Conservation (phyloP, 2,113 vertebrate genomes). For the Pollimyrus isidori region DNA sequence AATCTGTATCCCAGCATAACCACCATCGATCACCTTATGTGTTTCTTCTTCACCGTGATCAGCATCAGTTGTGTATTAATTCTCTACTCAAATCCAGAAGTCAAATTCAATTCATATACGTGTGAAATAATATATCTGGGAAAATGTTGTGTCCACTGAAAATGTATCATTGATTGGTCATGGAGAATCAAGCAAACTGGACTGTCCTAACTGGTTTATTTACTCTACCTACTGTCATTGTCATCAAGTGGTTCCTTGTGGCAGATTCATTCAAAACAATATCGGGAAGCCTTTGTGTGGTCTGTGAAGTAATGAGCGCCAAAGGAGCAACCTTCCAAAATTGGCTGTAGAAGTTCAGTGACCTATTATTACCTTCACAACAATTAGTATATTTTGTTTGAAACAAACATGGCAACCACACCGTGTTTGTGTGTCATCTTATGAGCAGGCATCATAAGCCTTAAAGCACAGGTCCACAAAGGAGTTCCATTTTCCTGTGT, state of each 20-base stretch:
- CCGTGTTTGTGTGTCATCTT: not conserved
- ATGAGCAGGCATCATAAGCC: not conserved
- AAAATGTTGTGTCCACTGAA: not conserved
- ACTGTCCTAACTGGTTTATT: not conserved
- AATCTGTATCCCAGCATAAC: not conserved
- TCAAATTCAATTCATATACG: not conserved
- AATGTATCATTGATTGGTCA: not conserved
- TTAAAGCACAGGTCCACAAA: not conserved
- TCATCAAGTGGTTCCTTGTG: not conserved
- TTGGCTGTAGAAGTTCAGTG: not conserved
- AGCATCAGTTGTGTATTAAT: not conserved
- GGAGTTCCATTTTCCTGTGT: not conserved
- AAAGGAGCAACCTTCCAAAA: not conserved
- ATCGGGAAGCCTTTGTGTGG: not conserved
- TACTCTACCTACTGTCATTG: not conserved
- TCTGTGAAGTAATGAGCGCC: not conserved
- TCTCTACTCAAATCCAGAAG: not conserved
- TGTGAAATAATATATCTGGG: not conserved
- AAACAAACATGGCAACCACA: not conserved
- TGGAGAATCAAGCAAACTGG: not conserved
- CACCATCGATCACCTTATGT: not conserved
- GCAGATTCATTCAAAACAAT: not conserved
- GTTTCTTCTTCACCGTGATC: not conserved
- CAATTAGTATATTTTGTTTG: not conserved
- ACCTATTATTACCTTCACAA: not conserved